Conservation (phyloP, 2,797 vertebrate genomes). For the Paedocypris micromegethes region DNA sequence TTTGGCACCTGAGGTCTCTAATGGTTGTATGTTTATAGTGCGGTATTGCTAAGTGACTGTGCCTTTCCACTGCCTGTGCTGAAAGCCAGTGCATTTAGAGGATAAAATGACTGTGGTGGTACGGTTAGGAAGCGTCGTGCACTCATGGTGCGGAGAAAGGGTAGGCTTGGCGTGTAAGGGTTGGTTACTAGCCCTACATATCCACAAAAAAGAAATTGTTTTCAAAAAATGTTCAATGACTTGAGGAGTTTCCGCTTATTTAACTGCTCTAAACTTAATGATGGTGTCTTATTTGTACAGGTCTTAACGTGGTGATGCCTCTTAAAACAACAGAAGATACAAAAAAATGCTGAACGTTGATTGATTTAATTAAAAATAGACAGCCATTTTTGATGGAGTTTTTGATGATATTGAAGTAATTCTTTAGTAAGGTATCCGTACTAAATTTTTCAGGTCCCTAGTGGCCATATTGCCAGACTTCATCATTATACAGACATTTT, state of each 20-base stretch:
- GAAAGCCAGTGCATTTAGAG: constrained; percentile 51
- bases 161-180: not conserved
- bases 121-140: constrained; percentile 42
- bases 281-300: too few species aligned
- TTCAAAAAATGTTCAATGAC: constrained; percentile 58
- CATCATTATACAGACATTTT: too few species aligned
- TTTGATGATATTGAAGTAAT: too few species aligned
- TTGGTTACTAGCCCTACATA: constrained; percentile 42
- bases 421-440: too few species aligned
- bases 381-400: too few species aligned
- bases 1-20: constrained; percentile 50
- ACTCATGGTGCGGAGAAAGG: constrained; percentile 23
- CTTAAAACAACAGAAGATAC: too few species aligned
- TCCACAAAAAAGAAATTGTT: constrained; percentile 54
- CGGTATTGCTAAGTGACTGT: constrained; percentile 56
- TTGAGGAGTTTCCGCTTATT: constrained; percentile 39
- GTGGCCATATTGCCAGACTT: too few species aligned
- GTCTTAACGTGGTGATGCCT: too few species aligned
- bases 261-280: too few species aligned
- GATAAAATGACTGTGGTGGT: constrained; percentile 48
- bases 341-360: too few species aligned
- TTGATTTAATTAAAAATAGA: too few species aligned
- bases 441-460: too few species aligned
- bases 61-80: constrained; percentile 44
- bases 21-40: constrained; percentile 60